These are phyloP conservation scores for Rhodinocichla rosea DNA, from an alignment of 2,113 vertebrate genomes.

Conservation along the genomic window DNA sequence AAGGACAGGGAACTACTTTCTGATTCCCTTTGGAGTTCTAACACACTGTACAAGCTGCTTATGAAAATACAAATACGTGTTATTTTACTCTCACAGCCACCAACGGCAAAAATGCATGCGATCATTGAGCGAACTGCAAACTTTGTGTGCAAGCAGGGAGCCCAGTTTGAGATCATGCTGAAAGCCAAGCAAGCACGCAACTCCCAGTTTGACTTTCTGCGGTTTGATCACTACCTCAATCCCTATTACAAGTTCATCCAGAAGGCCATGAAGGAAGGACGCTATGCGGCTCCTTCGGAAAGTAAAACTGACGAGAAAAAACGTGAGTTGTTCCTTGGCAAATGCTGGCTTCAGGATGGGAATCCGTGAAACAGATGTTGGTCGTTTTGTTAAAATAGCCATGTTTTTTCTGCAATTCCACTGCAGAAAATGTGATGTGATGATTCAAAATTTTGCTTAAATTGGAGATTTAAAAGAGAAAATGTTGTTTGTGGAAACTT, in stretches of 20 bases:
- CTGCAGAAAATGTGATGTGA: background rate
- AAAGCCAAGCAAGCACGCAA: conserved; percentile 95
- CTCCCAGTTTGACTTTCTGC: conserved; percentile 97
- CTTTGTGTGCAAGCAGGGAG: conserved; percentile 95
- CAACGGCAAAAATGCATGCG: conserved; percentile 94
- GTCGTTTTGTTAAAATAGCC: background rate
- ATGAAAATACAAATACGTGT: background rate
- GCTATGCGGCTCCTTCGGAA: conserved; percentile 78
- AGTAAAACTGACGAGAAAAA: conserved; percentile 76
- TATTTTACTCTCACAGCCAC: conserved; percentile 76
- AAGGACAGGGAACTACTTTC: background rate
- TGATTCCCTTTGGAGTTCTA: background rate
- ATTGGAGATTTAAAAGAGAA: background rate
- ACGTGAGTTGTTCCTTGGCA: conserved; percentile 65
- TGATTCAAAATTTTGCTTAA: background rate
- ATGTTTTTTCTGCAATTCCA: background rate
- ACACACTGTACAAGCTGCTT: background rate
- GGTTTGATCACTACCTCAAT: conserved; percentile 98
- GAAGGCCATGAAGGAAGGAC: conserved; percentile 94
- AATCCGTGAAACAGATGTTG: background rate
- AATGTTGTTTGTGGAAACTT: background rate
- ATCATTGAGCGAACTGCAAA: conserved; percentile 96
- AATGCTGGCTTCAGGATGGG: background rate
- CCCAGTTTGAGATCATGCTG: conserved; percentile 97
- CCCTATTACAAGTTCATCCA: conserved; percentile 98